Evolutionary conservation across 2,797 vertebrate species (phyloP).

Genomic region (Champsocephalus esox): DNA sequence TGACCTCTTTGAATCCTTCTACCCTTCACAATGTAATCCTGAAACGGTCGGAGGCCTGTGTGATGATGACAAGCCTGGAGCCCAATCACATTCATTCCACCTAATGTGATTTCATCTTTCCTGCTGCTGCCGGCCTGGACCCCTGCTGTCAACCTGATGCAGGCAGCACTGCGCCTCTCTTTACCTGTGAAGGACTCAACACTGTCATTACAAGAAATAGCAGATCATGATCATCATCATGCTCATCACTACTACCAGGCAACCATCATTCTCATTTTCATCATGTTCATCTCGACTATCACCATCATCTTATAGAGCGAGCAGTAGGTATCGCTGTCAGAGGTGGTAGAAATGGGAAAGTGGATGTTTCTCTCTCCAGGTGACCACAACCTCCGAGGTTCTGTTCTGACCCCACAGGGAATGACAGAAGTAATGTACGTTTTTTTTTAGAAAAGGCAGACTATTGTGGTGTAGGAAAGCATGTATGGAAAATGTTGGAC

Average conservation of each 20-base stretch:
- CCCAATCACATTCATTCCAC: slow-evolving; percentile 80
- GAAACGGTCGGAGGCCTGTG: slow-evolving; percentile 67
- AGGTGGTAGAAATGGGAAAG: slow-evolving; percentile 53
- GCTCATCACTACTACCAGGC: slow-evolving; percentile 55
- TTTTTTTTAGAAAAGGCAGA: slow-evolving; percentile 12
- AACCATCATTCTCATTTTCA: slow-evolving; percentile 56
- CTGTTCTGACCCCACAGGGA: slow-evolving; percentile 31
- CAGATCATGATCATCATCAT: slow-evolving; percentile 58
- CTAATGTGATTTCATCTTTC: slow-evolving; percentile 77
- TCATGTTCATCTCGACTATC: slow-evolving; percentile 62
- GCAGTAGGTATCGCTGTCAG: slow-evolving; percentile 38
- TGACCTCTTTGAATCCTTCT: slow-evolving; percentile 68
- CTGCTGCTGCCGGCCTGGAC: slow-evolving; percentile 61
- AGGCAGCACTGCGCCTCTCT: slow-evolving; percentile 30
- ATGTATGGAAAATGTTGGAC: slow-evolving; percentile 7
- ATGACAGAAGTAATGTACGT: slow-evolving; percentile 33
- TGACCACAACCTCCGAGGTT: slow-evolving; percentile 5
- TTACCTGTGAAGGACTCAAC: slow-evolving; percentile 53
- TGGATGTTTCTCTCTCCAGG: slow-evolving; percentile 40
- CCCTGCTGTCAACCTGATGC: slow-evolving; percentile 68
- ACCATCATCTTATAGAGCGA: slow-evolving; percentile 49
- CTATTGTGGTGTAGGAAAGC: slow-evolving; percentile 9
- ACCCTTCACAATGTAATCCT: slow-evolving; percentile 79
- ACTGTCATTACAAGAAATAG: slow-evolving; percentile 52
- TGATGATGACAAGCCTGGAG: slow-evolving; percentile 63